Conservation (phyloP, 2,113 vertebrate species). For the Clarias macrocephalus region DNA sequence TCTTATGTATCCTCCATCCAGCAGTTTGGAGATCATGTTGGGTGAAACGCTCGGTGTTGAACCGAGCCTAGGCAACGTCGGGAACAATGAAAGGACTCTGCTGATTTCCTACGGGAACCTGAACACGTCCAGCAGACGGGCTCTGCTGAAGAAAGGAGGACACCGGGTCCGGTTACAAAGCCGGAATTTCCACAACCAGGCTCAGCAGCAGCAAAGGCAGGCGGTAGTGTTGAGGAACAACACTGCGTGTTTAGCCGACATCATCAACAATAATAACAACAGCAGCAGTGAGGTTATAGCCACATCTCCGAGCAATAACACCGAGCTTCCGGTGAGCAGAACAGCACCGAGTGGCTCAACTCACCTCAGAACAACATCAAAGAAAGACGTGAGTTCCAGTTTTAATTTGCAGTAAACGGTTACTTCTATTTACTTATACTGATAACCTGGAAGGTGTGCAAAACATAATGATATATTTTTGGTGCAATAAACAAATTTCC, state of each 20-base stretch:
- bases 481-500: too few relatives aligned
- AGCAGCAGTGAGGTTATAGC: conserved; percentile 19
- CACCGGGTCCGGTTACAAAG: conserved; percentile 53
- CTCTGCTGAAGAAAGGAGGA: conserved; percentile 65
- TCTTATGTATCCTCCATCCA: conserved; percentile 43
- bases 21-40: conserved; percentile 57
- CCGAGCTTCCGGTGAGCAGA: conserved; percentile 28
- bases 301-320: conserved; percentile 24
- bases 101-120: conserved; percentile 29
- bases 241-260: conserved; percentile 59
- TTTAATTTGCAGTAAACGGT: neutral
- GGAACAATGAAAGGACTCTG: conserved; percentile 62
- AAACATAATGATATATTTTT: neutral
- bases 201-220: conserved; percentile 47
- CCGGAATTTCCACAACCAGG: conserved; percentile 44
- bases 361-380: conserved; percentile 57
- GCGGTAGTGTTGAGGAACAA: conserved; percentile 45
- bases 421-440: neutral
- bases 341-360: conserved; percentile 22
- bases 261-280: conserved; percentile 60
- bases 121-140: conserved; percentile 52
- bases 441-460: neutral
- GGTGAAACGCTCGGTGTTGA: conserved; percentile 60
- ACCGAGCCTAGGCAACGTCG: conserved; percentile 58
- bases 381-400: conserved; percentile 59